phyloP scores from a whole-genome alignment of 2,113 vertebrate species.

The Syrrhaptes paradoxus region DNA sequence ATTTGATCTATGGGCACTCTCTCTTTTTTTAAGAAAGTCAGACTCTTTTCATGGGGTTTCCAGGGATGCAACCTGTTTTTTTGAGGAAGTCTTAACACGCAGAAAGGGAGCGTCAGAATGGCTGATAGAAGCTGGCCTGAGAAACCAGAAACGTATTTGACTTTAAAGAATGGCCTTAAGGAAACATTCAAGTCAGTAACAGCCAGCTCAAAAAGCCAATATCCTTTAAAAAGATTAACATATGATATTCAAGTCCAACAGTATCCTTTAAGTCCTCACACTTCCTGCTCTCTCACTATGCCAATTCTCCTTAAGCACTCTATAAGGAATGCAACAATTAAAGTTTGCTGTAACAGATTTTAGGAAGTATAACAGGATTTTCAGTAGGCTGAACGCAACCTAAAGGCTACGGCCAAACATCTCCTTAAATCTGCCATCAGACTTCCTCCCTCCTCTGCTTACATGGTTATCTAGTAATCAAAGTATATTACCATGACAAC shows the following conservation, averaged over 20 bases:
- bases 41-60: neutral
- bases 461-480: neutral
- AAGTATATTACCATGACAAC: neutral
- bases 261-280: neutral
- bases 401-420: neutral
- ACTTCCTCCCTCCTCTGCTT: neutral
- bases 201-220: rapidly evolving
- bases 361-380: neutral
- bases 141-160: neutral
- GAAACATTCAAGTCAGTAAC: neutral
- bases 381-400: neutral
- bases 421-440: neutral
- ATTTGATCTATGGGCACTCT: neutral
- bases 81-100: neutral
- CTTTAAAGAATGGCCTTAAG: neutral
- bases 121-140: neutral
- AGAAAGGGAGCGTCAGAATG: neutral
- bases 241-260: neutral
- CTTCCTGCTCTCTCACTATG: neutral
- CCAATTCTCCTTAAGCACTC: neutral
- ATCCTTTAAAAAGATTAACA: neutral
- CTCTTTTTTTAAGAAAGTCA: neutral
- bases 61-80: neutral
- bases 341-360: neutral
- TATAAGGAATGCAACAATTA: neutral